phyloP scores from a whole-genome alignment of 1,140 invertebrate genomes.

The Drosophila saltans region DNA sequence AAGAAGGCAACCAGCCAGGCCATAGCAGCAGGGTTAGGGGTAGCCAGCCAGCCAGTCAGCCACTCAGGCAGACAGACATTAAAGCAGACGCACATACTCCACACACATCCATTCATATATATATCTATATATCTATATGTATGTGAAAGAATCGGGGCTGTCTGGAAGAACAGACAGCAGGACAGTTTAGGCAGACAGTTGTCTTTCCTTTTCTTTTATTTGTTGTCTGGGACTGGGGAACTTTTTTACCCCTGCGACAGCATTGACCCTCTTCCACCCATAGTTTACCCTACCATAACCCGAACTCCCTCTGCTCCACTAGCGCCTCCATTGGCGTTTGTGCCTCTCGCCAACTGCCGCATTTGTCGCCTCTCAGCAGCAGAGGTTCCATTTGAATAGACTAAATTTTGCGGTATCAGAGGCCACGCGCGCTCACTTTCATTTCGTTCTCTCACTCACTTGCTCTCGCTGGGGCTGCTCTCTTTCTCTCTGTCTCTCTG shows the following conservation, averaged over 20 bases:
- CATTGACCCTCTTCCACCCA: neutral
- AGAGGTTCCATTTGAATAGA: too few relatives aligned
- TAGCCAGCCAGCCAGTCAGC: slow-evolving; percentile 16
- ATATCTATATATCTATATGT: neutral
- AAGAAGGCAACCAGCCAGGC: neutral
- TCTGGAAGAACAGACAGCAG: slow-evolving; percentile 10
- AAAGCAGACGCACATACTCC: slow-evolving; percentile 23
- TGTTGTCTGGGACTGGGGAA: slow-evolving; percentile 41
- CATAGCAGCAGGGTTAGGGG: neutral
- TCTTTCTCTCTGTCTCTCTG: slow-evolving; percentile 47
- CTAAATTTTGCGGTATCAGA: too few relatives aligned
- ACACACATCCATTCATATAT: too few relatives aligned
- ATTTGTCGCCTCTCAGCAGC: too few relatives aligned
- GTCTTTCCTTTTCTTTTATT: slow-evolving; percentile 50
- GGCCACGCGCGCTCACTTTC: neutral
- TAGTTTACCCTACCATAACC: neutral
- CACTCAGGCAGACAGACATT: slow-evolving; percentile 24
- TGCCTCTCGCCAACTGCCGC: too few relatives aligned
- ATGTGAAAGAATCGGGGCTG: slow-evolving; percentile 5
- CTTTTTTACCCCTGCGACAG: neutral
- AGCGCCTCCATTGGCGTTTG: too few relatives aligned
- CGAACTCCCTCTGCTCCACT: neutral
- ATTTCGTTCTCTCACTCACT: slow-evolving; percentile 41
- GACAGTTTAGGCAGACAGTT: slow-evolving; percentile 35
- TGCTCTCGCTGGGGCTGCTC: slow-evolving; percentile 25